Evolutionary conservation across 2,888 invertebrate species (phyloP).

Genomic region (Zootermopsis nevadensis): DNA sequence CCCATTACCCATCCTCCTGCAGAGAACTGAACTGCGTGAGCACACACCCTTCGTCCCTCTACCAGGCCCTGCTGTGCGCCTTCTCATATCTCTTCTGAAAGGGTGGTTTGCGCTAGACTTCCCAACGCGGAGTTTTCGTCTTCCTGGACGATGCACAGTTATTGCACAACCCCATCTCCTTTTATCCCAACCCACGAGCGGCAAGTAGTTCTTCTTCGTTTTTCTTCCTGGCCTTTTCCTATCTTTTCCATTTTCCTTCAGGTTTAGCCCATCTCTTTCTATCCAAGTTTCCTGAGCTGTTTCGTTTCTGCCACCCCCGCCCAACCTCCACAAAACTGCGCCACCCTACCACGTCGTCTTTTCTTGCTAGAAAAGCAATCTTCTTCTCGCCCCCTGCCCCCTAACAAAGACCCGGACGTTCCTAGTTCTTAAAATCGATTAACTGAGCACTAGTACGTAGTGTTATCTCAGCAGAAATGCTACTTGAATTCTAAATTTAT

Average conservation of each 20-base stretch:
- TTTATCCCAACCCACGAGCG: background rate
- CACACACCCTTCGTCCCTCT: background rate
- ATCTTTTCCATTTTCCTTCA: constrained; percentile 35
- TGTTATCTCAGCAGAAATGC: background rate
- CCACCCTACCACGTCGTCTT: background rate
- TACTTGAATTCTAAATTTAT: background rate
- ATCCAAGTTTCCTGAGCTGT: background rate
- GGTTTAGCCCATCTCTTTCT: constrained; percentile 9
- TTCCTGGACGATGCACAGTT: constrained; percentile 18
- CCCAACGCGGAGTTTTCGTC: constrained; percentile 11
- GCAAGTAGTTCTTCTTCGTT: constrained; percentile 25
- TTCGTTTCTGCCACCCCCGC: background rate
- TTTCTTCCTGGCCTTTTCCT: constrained; percentile 11
- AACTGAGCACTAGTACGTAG: background rate
- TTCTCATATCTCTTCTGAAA: constrained; percentile 33
- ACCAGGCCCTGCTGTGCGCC: background rate
- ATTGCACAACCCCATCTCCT: constrained; percentile 21
- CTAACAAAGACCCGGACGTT: constrained; percentile 3
- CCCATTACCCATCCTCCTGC: constrained; percentile 52
- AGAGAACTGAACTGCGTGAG: constrained; percentile 14
- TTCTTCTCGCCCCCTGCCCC: constrained; percentile 5
- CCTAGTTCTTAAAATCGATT: constrained; percentile 35
- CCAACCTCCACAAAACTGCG: background rate
- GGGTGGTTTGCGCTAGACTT: constrained; percentile 32
- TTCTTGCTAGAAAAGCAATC: constrained; percentile 26